Percentiles rank a stretch among this genome's conserved stretches.
Evolutionary conservation across 2,888 invertebrate genomes (phyloP).

Genomic region (Apodemia zela): DNA sequence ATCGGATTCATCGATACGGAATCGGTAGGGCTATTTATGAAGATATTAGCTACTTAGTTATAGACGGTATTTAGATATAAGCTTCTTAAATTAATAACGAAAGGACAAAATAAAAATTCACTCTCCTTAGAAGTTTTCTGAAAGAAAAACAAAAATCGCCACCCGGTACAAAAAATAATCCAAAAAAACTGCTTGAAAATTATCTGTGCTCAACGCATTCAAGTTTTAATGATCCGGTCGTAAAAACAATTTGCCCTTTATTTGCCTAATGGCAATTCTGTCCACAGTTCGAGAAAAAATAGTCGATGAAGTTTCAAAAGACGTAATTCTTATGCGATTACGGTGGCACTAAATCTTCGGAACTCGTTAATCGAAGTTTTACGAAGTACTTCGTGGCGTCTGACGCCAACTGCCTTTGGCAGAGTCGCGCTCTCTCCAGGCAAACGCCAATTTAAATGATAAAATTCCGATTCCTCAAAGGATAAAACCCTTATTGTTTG

Average conservation of each 20-base stretch:
- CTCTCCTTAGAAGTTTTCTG: too few species aligned
- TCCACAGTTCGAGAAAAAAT: conserved; percentile 36
- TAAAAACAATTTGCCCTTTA: conserved; percentile 17
- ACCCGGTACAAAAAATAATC: not conserved
- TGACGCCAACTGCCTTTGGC: conserved; percentile 74
- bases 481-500: conserved; percentile 63
- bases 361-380: conserved; percentile 76
- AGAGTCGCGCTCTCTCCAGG: conserved; percentile 50
- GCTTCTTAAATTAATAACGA: too few species aligned
- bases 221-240: conserved; percentile 14
- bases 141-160: not conserved
- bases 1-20: too few species aligned
- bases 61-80: too few species aligned
- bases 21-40: too few species aligned
- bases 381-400: conserved; percentile 60
- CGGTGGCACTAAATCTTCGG: conserved; percentile 67
- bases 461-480: conserved; percentile 66
- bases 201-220: not conserved
- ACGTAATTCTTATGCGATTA: conserved; percentile 70
- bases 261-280: conserved; percentile 25
- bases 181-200: not conserved
- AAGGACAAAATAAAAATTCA: too few species aligned
- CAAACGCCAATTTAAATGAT: conserved; percentile 71
- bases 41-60: too few species aligned
- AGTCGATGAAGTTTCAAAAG: conserved; percentile 48